Base-by-base conservation (phyloP, 2,113 vertebrate genomes). In the Podocnemis expansa region DNA sequence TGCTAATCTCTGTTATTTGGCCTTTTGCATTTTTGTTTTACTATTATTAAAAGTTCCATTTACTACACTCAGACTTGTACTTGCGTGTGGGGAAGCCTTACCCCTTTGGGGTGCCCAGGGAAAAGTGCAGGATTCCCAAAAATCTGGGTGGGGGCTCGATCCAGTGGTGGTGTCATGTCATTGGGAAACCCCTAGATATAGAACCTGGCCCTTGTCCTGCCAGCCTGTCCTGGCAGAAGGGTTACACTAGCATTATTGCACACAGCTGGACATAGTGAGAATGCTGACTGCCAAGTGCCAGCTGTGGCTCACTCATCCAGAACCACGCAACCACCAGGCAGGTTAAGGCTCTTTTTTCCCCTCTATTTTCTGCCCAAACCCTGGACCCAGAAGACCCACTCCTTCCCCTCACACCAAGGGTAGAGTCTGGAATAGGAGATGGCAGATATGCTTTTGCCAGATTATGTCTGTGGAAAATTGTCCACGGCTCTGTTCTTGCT, bases 401-500 rank as follows among this genome's bases (percentile, higher is more conserved):
- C 25, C 55, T 91, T 5, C 9, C 12, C 2, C 9, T 10, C 70
- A 55, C 14, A 41, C 70, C 5, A 87, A 89, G 91, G 55, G 14
- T 43, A 27, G 24, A 94, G 9, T 25, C 49, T 21, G 13, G 27
- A 58, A 43, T 47, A 90, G 88, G 82, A 93, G 67, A 29, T 7
- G 47, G 54, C 17, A 60, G 75, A 73, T 13, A 38, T 31, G 2
- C 58, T 8, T 86, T 19, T 94, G 47, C 70, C 78, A 0, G 55
- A 34, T 13, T 31, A 17, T 92, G 41, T 41, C 55, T 49, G 19
- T 17, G 84, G 52, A 81, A 76, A 3, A 47, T 34, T 78, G 24
- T 49, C 73, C 87, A 27, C 80, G 87, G 80, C 96, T 89, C 60
- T 95, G 38, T 86, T 93, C 92, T 56, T 54, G 82, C 83, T 88